phyloP scores from a whole-genome alignment of 2,888 invertebrate species.

The Ophion costatus region DNA sequence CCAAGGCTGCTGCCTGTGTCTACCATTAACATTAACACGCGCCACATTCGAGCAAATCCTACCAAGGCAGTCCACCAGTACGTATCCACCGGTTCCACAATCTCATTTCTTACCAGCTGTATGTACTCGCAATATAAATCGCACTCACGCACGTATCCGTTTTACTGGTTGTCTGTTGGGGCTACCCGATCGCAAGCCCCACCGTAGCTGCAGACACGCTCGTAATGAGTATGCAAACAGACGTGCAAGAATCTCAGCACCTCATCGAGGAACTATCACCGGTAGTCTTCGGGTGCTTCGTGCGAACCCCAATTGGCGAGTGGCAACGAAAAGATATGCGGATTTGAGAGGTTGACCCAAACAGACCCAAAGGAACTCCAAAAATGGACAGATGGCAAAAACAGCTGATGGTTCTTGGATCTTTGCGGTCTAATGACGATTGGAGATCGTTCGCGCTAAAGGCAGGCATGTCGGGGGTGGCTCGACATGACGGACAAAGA shows the following conservation, averaged over 20 bases:
- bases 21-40: constrained; percentile 79
- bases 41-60: constrained; percentile 60
- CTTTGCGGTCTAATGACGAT: too few relatives aligned
- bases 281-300: too few relatives aligned
- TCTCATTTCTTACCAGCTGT: not conserved
- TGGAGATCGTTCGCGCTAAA: too few relatives aligned
- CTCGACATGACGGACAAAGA: too few relatives aligned
- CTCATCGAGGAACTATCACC: too few relatives aligned
- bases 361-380: too few relatives aligned
- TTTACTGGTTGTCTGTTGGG: not conserved
- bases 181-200: constrained; percentile 64
- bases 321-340: too few relatives aligned
- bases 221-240: constrained; percentile 75
- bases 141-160: constrained; percentile 48
- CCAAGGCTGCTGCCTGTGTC: constrained; percentile 75
- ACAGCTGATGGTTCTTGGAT: too few relatives aligned
- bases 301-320: too few relatives aligned
- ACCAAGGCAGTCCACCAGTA: constrained; percentile 42
- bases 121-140: constrained; percentile 24
- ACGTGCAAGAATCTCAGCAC: not conserved
- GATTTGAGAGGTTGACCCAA: too few relatives aligned
- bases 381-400: too few relatives aligned
- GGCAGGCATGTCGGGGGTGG: too few relatives aligned
- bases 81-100: constrained; percentile 1
- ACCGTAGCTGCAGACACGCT: constrained; percentile 72